Evolutionary conservation across 2,797 vertebrate genomes (phyloP).

Genomic region (Jordanella pulchra): DNA sequence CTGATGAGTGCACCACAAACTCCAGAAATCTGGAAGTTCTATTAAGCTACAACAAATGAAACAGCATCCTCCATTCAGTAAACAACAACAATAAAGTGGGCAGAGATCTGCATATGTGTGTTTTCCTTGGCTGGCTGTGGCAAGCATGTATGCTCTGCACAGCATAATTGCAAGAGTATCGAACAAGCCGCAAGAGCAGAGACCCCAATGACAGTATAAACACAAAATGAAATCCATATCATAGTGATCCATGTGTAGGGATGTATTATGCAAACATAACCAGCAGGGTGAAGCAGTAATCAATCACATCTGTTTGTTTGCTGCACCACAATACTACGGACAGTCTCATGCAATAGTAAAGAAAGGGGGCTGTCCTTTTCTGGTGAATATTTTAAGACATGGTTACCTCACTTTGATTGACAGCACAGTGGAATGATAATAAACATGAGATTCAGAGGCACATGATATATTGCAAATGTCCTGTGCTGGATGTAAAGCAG

Average conservation of each 20-base stretch:
- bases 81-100: constrained; percentile 26
- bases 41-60: constrained; percentile 17
- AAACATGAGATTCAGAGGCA: constrained; percentile 24
- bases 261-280: constrained; percentile 53
- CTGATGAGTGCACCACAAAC: constrained; percentile 43
- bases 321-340: constrained; percentile 4
- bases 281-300: constrained; percentile 40
- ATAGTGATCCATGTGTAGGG: constrained; percentile 42
- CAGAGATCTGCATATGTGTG: constrained; percentile 4
- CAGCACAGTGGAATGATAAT: constrained; percentile 29
- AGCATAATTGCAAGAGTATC: not conserved
- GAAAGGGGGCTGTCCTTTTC: not conserved
- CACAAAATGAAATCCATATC: constrained; percentile 38
- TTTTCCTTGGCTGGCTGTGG: constrained; percentile 6
- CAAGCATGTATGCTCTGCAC: not conserved
- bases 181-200: constrained; percentile 19
- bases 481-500: constrained; percentile 31
- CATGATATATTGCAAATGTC: constrained; percentile 29
- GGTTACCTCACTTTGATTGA: constrained; percentile 50
- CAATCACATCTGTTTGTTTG: constrained; percentile 59
- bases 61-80: constrained; percentile 9
- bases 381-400: not conserved
- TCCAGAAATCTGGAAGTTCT: constrained; percentile 38
- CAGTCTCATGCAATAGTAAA: constrained; percentile 3
- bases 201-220: constrained; percentile 38